Evolutionary conservation across 2,888 invertebrate genomes (phyloP), one percentile per base, ranked within the genome.

Genomic region (Ctena decussata): DNA sequence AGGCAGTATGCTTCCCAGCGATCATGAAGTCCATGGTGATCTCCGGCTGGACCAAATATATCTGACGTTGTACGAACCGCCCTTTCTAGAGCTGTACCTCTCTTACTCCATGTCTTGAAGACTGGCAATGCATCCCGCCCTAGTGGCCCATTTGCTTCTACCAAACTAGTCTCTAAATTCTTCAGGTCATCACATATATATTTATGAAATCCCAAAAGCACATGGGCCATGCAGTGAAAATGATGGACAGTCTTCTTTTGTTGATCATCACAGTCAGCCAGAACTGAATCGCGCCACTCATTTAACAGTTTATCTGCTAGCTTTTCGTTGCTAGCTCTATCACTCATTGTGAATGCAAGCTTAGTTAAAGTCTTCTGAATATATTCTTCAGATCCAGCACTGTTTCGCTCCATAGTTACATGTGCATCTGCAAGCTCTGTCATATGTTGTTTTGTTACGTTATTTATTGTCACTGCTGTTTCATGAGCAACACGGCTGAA

Each of bases 181-280:
- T 82, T 80, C 41, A 86, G 1, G 32, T 82, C 80, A 41, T 27
- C n/a, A 32, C 74, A 77, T 1, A 65, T 39, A 60, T 82, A 82
- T 1, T 39, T 49, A 46, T 85, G 84, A 44, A 86, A 80, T 0
- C 86, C 87, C n/a, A 89, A 69, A 0, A 90, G 75, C 1, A 90
- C 89, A 80, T 86, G 88, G 24, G 82, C 83, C 87, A 87, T 85
- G 73, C 85, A 87, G 30, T 82, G 72, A 60, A 84, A 84, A 44
- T 37, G 15, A 46, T 76, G 39, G 39, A 84, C 65, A n/a, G 35
- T 11, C 21, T 32, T 79, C 27, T 24, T 57, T 27, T 57, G 21
- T 69, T n/a, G 5, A 37, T 27, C 15, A 24, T 57, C 57, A 57
- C 24, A 57, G 57, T 57, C 27, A 32, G 35, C 46, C 37, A 79